Percentiles rank a stretch among this genome's conserved stretches.
phyloP scores from a whole-genome alignment of 2,113 vertebrate species.

The Nibea coibor region DNA sequence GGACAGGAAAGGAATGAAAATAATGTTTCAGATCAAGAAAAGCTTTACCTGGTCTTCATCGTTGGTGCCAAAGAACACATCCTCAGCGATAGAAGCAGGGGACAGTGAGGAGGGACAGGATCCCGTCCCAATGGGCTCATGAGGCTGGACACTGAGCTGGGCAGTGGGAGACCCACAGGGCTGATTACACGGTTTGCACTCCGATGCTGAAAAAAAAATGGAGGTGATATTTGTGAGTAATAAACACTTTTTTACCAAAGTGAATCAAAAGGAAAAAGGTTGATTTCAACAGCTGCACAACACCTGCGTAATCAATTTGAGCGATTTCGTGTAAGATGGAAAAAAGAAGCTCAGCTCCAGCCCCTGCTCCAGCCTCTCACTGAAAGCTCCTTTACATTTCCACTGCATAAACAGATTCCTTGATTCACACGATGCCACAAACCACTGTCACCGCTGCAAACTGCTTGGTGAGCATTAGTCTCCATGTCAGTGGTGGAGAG shows the following conservation, averaged over 20 bases:
- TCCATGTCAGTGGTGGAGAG: conserved; percentile 45
- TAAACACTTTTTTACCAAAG: background rate
- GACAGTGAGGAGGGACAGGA: conserved; percentile 76
- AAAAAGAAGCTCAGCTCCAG: conserved; percentile 1
- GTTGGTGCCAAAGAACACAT: conserved; percentile 78
- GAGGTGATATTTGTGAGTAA: conserved; percentile 1
- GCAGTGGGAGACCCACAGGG: conserved; percentile 50
- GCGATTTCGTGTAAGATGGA: conserved; percentile 2
- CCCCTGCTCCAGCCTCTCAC: conserved; percentile 25
- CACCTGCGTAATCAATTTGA: conserved; percentile 30
- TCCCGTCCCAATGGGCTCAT: conserved; percentile 41
- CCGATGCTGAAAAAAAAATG: conserved; percentile 81
- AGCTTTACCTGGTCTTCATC: conserved; percentile 85
- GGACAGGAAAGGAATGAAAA: background rate
- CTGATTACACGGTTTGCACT: conserved; percentile 85
- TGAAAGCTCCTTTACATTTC: conserved; percentile 67
- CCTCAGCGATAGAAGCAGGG: conserved; percentile 80
- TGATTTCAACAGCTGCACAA: conserved; percentile 20
- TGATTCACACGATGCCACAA: conserved; percentile 60
- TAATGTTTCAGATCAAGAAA: background rate
- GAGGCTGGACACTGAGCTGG: conserved; percentile 39
- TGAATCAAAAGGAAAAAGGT: background rate
- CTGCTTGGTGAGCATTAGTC: conserved; percentile 42
- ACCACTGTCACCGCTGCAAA: conserved; percentile 56
- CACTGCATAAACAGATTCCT: conserved; percentile 73